Conservation (phyloP, 2,888 invertebrate species). For the Pandemis corylana region DNA sequence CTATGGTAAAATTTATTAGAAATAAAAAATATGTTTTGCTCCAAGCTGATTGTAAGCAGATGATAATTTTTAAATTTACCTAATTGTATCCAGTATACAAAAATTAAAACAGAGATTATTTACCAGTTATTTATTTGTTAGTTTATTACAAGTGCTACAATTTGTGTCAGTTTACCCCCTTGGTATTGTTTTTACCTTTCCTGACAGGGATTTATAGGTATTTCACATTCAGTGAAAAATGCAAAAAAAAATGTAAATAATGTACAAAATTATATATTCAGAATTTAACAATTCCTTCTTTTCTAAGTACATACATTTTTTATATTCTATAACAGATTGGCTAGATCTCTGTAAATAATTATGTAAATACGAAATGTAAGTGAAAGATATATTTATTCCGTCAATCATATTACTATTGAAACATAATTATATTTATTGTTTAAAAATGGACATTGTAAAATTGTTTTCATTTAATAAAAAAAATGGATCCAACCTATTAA, state of each 20-base stretch:
- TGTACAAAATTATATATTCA: conserved; percentile 67
- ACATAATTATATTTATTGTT: conserved; percentile 78
- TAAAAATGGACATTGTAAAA: conserved; percentile 77
- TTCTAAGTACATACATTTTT: conserved; percentile 62
- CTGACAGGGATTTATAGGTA: conserved; percentile 19
- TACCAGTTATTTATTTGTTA: not conserved
- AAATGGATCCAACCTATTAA: conserved; percentile 56
- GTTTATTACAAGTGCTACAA: not conserved
- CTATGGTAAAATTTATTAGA: conserved; percentile 37
- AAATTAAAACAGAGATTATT: not conserved
- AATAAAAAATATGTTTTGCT: conserved; percentile 14
- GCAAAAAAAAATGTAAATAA: conserved; percentile 67
- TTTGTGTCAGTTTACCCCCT: not conserved
- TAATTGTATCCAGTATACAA: not conserved
- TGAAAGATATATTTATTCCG: conserved; percentile 79
- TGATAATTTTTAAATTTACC: not conserved
- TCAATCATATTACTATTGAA: conserved; percentile 73
- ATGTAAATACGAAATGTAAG: conserved; percentile 71
- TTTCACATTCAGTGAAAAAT: conserved; percentile 19
- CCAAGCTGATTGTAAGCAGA: not conserved
- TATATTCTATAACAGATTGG: conserved; percentile 63
- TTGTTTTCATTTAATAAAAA: conserved; percentile 81
- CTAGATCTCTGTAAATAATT: conserved; percentile 74
- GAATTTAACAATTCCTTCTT: conserved; percentile 56
- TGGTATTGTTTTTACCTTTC: not conserved